A percentile compares a stretch with the other conserved stretches of the same genome.
Conservation (phyloP, 2,113 vertebrate genomes). For the Collichthys lucidus region DNA sequence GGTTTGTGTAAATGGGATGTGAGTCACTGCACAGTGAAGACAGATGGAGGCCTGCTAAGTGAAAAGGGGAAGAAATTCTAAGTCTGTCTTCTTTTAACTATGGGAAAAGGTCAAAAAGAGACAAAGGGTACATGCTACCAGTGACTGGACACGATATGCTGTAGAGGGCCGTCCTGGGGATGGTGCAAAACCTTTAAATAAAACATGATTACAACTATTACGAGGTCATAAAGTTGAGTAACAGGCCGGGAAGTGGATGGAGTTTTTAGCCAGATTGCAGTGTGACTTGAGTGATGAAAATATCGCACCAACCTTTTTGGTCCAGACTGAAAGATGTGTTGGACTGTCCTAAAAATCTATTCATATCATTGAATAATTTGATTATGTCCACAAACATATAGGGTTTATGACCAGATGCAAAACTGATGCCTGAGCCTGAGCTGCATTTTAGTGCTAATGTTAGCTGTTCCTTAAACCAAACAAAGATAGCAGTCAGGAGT, state of each 20-base stretch:
- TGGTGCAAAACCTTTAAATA: conserved; percentile 13
- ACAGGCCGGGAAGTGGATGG: not conserved
- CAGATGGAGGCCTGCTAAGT: conserved; percentile 15
- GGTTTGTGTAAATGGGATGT: conserved; percentile 62
- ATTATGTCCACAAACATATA: too few relatives aligned
- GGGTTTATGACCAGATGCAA: not conserved
- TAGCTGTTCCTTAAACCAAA: too few relatives aligned
- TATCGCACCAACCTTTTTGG: not conserved
- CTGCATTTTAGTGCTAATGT: not conserved
- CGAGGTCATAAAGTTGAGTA: not conserved
- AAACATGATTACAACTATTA: not conserved
- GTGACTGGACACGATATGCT: conserved; percentile 31
- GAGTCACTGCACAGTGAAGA: conserved; percentile 58
- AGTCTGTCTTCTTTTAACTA: conserved; percentile 8
- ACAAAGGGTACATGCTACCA: not conserved
- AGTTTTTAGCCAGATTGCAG: not conserved
- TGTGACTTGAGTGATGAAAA: too few relatives aligned
- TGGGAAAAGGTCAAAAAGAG: conserved; percentile 14
- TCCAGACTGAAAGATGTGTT: not conserved
- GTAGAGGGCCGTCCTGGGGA: conserved; percentile 10
- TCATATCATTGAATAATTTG: too few relatives aligned
- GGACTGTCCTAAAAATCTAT: not conserved
- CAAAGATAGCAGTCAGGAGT: too few relatives aligned
- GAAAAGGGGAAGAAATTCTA: conserved; percentile 19
- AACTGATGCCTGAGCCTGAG: not conserved